phyloP scores from a whole-genome alignment of 2,113 vertebrate species.

The Zapus hudsonius region DNA sequence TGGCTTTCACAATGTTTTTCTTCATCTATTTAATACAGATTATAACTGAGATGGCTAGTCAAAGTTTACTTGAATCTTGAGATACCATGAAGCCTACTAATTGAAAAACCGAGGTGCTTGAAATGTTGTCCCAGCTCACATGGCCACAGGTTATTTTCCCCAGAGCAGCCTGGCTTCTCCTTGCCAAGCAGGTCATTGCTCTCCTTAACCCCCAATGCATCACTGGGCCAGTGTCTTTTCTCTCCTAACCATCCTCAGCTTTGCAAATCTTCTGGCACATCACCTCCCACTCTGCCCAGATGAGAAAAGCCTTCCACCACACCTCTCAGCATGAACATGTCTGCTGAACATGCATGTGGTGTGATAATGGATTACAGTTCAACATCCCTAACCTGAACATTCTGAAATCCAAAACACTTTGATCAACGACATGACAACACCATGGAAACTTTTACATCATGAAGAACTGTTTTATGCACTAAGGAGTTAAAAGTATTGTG shows the following conservation, averaged over 20 bases:
- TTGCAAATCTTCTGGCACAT: neutral
- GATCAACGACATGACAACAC: neutral
- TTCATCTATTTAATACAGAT: conserved; percentile 6
- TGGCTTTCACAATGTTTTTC: neutral
- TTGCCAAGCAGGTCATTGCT: neutral
- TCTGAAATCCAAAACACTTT: neutral
- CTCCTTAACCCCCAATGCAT: neutral
- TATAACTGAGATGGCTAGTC: too few relatives aligned
- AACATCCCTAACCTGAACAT: neutral
- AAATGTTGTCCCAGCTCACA: neutral
- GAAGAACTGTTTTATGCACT: neutral
- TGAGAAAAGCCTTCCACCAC: neutral
- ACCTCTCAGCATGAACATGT: neutral
- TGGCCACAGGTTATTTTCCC: neutral
- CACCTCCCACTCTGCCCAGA: neutral
- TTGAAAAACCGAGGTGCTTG: too few relatives aligned
- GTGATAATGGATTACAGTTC: neutral
- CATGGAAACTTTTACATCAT: neutral
- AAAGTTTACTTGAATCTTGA: too few relatives aligned
- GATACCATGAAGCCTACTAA: neutral
- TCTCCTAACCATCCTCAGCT: neutral
- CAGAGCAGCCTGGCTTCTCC: too few relatives aligned
- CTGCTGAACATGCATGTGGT: too few relatives aligned
- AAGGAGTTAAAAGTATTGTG: neutral
- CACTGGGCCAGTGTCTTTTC: neutral